phyloP scores from a whole-genome alignment of 2,113 vertebrate species.

The Melospiza georgiana region DNA sequence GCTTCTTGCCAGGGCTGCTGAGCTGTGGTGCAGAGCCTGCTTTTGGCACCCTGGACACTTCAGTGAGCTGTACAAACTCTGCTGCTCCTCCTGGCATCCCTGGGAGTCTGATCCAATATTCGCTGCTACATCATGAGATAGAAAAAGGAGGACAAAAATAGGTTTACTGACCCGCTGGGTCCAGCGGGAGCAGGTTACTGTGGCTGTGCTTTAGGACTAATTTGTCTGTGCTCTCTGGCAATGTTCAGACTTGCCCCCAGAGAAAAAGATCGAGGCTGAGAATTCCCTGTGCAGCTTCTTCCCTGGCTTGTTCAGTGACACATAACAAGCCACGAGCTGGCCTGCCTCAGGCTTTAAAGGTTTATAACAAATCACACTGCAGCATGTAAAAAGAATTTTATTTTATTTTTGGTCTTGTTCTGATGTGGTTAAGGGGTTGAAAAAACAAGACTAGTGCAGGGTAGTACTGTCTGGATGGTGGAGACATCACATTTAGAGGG shows the following conservation, averaged over 20 bases:
- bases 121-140: not conserved
- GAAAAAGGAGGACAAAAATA: not conserved
- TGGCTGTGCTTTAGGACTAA: not conserved
- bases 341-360: not conserved
- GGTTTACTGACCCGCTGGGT: not conserved
- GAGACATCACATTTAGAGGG: not conserved
- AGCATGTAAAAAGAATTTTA: not conserved
- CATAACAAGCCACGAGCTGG: not conserved
- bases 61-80: not conserved
- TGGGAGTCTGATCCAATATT: not conserved
- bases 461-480: not conserved
- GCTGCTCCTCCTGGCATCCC: not conserved
- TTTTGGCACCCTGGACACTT: not conserved
- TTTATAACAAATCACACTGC: not conserved
- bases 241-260: not conserved
- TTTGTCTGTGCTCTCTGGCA: not conserved
- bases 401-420: rapidly evolving
- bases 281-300: not conserved
- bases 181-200: not conserved
- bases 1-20: not conserved
- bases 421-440: not conserved
- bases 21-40: not conserved
- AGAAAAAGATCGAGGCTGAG: not conserved
- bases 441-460: not conserved
- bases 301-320: not conserved